Conservation (phyloP, 2,113 vertebrate genomes). For the Hiodon tergisus region DNA sequence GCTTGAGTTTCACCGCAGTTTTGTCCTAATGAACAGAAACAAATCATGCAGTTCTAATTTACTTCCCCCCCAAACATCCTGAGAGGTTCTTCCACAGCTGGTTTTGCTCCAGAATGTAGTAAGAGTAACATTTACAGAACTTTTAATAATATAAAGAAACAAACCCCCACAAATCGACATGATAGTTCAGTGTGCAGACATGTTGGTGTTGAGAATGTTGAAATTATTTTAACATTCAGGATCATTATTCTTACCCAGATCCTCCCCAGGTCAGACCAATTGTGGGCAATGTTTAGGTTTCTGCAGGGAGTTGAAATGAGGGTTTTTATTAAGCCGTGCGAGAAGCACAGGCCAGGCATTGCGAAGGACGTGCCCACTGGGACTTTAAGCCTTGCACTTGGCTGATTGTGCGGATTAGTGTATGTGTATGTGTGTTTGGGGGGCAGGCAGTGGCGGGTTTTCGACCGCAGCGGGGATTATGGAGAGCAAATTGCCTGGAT, state of each 20-base stretch:
- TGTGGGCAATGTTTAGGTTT: too few relatives aligned
- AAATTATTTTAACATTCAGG: background rate
- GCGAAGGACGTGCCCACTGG: too few relatives aligned
- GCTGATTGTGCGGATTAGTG: slow-evolving; percentile 27
- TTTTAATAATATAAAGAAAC: background rate
- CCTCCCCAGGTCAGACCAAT: background rate
- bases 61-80: slow-evolving; percentile 38
- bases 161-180: background rate
- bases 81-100: slow-evolving; percentile 52
- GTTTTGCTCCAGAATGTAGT: slow-evolving; percentile 35
- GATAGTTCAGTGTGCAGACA: background rate
- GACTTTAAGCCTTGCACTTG: background rate
- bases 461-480: slow-evolving; percentile 41
- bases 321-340: too few relatives aligned
- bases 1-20: slow-evolving; percentile 30
- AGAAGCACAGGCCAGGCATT: too few relatives aligned
- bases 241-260: background rate
- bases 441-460: slow-evolving; percentile 11
- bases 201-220: background rate
- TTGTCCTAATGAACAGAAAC: slow-evolving; percentile 30
- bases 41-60: slow-evolving; percentile 38
- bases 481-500: slow-evolving; percentile 62
- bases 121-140: slow-evolving; percentile 30
- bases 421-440: slow-evolving; percentile 33
- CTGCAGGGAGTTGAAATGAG: background rate